Conservation (phyloP, 2,797 vertebrate genomes). For the Epinephelus malabaricus region DNA sequence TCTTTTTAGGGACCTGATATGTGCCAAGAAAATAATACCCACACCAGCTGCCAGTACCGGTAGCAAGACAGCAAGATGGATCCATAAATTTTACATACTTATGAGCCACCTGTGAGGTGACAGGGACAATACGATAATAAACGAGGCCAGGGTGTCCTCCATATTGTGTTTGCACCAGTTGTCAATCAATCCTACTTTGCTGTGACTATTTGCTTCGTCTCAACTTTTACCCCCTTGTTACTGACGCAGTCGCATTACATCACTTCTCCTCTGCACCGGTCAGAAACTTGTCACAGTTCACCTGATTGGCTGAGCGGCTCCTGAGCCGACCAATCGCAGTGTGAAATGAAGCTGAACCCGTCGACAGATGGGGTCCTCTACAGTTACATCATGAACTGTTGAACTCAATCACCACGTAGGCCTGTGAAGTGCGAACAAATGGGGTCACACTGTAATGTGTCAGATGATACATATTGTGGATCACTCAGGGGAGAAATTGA, state of each 20-base stretch:
- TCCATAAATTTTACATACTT: constrained; percentile 33
- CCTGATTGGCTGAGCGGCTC: constrained; percentile 62
- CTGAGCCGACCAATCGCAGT: constrained; percentile 57
- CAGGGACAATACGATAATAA: constrained; percentile 30
- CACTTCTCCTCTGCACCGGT: constrained; percentile 33
- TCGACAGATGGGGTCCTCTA: constrained; percentile 69
- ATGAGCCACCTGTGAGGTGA: constrained; percentile 51
- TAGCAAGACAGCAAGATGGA: constrained; percentile 40
- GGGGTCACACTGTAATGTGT: constrained; percentile 69
- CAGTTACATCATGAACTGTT: constrained; percentile 79
- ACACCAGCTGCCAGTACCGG: constrained; percentile 36
- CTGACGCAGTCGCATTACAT: constrained; percentile 26
- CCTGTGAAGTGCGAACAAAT: constrained; percentile 65
- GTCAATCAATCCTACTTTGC: constrained; percentile 47
- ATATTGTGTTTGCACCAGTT: constrained; percentile 35
- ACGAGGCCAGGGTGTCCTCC: constrained; percentile 24
- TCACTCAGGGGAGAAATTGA: constrained; percentile 58
- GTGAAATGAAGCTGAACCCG: constrained; percentile 77
- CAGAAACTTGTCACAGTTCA: constrained; percentile 52
- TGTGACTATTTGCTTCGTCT: constrained; percentile 7
- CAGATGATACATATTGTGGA: constrained; percentile 61
- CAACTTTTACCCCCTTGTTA: constrained; percentile 37
- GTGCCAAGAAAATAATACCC: constrained; percentile 50
- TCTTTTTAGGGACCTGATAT: constrained; percentile 1
- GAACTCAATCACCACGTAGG: constrained; percentile 80